Conservation (phyloP, 2,113 vertebrate genomes). For the Ctenomys sociabilis region DNA sequence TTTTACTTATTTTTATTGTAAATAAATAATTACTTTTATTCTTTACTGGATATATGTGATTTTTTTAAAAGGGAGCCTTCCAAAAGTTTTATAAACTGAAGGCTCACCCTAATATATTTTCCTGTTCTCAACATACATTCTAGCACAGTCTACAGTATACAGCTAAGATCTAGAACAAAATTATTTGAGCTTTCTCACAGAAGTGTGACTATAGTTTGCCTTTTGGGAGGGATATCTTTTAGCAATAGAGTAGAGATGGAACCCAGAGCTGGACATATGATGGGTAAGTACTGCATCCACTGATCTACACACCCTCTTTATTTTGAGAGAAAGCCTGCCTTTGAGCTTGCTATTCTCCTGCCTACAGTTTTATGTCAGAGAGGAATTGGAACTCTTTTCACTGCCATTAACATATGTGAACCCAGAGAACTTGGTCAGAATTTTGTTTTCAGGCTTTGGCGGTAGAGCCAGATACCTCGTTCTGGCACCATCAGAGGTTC, state of each 20-base stretch:
- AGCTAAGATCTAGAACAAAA: not conserved
- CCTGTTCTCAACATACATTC: not conserved
- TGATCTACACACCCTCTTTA: not conserved
- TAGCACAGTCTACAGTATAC: not conserved
- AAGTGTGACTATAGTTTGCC: not conserved
- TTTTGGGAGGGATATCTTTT: not conserved
- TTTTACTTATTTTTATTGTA: not conserved
- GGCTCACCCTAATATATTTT: not conserved
- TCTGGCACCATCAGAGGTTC: not conserved
- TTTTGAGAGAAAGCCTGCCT: not conserved
- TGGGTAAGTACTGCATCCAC: not conserved
- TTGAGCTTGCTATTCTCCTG: not conserved
- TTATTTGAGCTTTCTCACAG: not conserved
- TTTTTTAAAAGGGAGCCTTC: conserved; percentile 5
- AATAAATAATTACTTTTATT: conserved; percentile 12
- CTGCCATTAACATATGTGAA: not conserved
- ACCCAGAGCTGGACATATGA: not conserved
- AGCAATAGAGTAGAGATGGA: not conserved
- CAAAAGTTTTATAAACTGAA: not conserved
- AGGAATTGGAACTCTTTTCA: not conserved
- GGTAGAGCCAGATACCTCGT: not conserved
- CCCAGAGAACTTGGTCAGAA: not conserved
- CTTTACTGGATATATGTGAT: not conserved
- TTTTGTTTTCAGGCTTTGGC: not conserved
- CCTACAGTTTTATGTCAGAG: not conserved